These are phyloP conservation scores for Cygnus olor DNA, from an alignment of 2,797 vertebrate species.

Conservation along the genomic window DNA sequence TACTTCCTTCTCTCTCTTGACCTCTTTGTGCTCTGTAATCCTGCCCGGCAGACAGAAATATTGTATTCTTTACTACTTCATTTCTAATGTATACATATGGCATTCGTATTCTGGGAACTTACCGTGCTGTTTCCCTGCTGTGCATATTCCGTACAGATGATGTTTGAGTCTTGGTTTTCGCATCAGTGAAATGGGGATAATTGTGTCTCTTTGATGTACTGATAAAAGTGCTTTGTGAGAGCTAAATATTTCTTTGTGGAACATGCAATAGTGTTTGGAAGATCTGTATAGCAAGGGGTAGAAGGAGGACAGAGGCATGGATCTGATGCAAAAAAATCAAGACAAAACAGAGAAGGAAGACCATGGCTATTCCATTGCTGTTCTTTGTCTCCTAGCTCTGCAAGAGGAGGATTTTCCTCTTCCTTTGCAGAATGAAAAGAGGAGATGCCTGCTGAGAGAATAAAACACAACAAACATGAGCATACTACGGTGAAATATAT, in stretches of 20 bases:
- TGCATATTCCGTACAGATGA: not conserved
- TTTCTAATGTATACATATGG: not conserved
- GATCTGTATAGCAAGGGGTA: not conserved
- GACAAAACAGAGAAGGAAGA: conserved; percentile 18
- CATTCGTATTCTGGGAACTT: not conserved
- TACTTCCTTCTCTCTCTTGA: not conserved
- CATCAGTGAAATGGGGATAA: not conserved
- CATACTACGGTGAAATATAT: not conserved
- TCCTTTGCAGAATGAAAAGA: conserved; percentile 17
- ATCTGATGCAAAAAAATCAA: not conserved
- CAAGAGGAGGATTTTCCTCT: not conserved
- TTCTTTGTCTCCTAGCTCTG: conserved; percentile 29
- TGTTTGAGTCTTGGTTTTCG: not conserved
- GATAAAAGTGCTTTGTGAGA: conserved; percentile 41
- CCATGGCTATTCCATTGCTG: not conserved
- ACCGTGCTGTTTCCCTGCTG: not conserved
- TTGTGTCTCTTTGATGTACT: not conserved
- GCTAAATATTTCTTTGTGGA: conserved; percentile 44
- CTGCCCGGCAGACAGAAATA: not conserved
- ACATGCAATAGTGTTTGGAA: not conserved
- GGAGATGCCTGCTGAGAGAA: conserved; percentile 23
- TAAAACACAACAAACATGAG: conserved; percentile 40
- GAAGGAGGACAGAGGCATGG: not conserved
- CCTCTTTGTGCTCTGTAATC: not conserved
- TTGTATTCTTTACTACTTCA: not conserved